phyloP scores from a whole-genome alignment of 2,797 vertebrate species.

The Phalloptychus januarius region DNA sequence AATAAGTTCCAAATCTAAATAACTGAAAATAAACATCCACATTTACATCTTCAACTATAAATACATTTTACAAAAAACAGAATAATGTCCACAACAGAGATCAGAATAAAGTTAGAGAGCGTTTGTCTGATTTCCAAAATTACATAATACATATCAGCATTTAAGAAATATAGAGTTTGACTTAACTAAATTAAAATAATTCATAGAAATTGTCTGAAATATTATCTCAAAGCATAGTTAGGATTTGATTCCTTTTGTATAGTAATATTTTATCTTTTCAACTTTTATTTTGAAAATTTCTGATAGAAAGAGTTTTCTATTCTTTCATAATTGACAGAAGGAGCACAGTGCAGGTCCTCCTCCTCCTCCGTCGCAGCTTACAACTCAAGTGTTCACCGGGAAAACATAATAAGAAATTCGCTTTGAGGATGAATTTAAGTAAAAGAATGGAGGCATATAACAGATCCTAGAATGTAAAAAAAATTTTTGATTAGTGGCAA shows the following conservation, averaged over 20 bases:
- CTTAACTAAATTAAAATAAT: not conserved
- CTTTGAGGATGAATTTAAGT: constrained; percentile 53
- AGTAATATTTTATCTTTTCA: not conserved
- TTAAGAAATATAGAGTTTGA: not conserved
- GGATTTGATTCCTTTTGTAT: not conserved
- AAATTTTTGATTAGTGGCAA: constrained; percentile 45
- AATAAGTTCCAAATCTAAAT: not conserved
- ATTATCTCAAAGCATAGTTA: not conserved
- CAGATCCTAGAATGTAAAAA: constrained; percentile 64
- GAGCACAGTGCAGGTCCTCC: constrained; percentile 45
- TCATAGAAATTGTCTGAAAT: not conserved
- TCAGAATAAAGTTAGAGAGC: not conserved
- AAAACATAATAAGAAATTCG: constrained; percentile 52
- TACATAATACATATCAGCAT: not conserved
- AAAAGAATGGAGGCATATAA: constrained; percentile 37
- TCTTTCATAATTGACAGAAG: constrained; percentile 38
- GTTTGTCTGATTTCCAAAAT: not conserved
- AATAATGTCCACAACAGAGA: not conserved
- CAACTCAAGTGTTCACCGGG: constrained; percentile 71
- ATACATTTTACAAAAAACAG: not conserved
- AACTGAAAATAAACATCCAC: not conserved
- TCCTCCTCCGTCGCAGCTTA: constrained; percentile 58
- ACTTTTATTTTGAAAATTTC: constrained; percentile 65
- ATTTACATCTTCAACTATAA: not conserved
- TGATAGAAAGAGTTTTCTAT: constrained; percentile 8